Evolutionary conservation across 2,888 invertebrate genomes (phyloP).

Genomic region (Stegophylla sp.): DNA sequence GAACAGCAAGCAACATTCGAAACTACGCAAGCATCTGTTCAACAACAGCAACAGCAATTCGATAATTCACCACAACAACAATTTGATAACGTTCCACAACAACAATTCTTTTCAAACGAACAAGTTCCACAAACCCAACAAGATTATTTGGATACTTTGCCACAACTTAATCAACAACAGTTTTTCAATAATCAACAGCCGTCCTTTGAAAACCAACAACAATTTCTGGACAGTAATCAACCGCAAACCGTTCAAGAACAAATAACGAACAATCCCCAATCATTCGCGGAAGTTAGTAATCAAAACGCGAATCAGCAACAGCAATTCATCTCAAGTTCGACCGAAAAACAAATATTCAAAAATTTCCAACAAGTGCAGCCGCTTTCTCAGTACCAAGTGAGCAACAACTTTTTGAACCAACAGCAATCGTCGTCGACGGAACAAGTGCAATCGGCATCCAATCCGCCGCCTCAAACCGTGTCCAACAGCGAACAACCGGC

Average conservation of each 20-base stretch:
- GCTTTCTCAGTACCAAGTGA: constrained; percentile 61
- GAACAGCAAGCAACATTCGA: constrained; percentile 53
- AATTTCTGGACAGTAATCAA: constrained; percentile 33
- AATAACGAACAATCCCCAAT: constrained; percentile 20
- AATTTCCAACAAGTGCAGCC: constrained; percentile 60
- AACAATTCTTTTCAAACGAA: constrained; percentile 48
- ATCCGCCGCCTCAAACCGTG: constrained; percentile 26
- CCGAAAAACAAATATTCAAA: constrained; percentile 48
- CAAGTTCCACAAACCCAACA: constrained; percentile 28
- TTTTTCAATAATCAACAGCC: constrained; percentile 32
- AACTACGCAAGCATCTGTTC: constrained; percentile 41
- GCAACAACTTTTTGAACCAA: constrained; percentile 65
- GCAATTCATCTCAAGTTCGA: constrained; percentile 42
- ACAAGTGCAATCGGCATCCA: constrained; percentile 31
- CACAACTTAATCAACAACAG: constrained; percentile 33
- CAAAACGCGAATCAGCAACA: constrained; percentile 22
- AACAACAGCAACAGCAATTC: constrained; percentile 21
- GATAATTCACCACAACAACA: constrained; percentile 27
- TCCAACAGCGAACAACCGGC: constrained; percentile 37
- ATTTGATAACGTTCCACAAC: constrained; percentile 24
- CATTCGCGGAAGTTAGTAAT: constrained; percentile 1
- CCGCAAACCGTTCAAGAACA: constrained; percentile 18
- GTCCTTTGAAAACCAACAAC: constrained; percentile 19
- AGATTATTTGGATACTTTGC: constrained; percentile 17
- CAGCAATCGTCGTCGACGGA: constrained; percentile 64